Percentiles rank a stretch among this genome's conserved stretches.
Conservation (phyloP, 2,113 vertebrate species). For the Cebus imitator region DNA sequence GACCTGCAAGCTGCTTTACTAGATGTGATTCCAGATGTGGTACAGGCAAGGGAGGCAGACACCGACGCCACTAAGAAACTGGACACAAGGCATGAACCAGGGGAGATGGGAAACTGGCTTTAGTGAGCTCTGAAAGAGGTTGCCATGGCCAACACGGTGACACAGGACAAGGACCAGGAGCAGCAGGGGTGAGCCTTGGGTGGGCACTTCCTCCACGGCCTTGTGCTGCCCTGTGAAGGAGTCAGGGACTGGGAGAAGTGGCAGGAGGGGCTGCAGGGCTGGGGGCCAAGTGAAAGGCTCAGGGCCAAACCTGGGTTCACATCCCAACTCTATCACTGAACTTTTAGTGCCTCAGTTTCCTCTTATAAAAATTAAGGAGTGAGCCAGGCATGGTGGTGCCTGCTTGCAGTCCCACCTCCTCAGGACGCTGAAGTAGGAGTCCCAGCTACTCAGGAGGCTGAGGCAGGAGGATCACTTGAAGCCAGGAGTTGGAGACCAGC, state of each 20-base stretch:
- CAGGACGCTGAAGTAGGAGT: not conserved
- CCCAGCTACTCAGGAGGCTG: too few species aligned
- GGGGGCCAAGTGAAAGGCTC: not conserved
- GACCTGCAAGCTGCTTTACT: not conserved
- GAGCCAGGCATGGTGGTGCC: not conserved
- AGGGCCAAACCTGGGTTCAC: not conserved
- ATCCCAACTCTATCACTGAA: not conserved
- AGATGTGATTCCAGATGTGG: constrained; percentile 45
- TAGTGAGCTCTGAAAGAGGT: not conserved
- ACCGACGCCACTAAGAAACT: not conserved
- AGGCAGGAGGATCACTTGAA: too few species aligned
- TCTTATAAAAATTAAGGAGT: not conserved
- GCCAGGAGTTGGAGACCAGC: too few species aligned
- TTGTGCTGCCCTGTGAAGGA: too few species aligned
- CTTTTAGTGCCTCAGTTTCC: not conserved
- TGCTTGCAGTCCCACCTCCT: not conserved
- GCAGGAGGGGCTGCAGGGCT: not conserved
- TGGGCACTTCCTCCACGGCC: not conserved
- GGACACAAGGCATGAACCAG: not conserved
- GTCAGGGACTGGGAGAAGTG: not conserved
- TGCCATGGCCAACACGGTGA: not conserved
- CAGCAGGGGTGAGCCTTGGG: too few species aligned
- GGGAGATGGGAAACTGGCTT: not conserved
- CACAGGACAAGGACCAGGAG: not conserved
- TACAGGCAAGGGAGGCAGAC: not conserved